Conservation (phyloP, 2,888 invertebrate species). For the Ophion slaviceki region DNA sequence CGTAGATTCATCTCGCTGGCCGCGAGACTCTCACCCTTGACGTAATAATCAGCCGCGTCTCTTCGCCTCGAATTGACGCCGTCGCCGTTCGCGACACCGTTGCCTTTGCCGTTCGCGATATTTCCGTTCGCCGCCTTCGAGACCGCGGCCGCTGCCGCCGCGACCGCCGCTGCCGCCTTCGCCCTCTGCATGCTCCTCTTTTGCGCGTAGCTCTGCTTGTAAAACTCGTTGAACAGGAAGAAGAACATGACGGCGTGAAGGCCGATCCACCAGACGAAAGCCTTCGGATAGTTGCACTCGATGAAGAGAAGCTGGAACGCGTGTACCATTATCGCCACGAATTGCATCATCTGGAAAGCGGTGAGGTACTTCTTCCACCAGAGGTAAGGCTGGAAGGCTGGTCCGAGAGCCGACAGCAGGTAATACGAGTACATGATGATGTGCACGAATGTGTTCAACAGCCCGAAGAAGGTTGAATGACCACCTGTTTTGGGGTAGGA, state of each 20-base stretch:
- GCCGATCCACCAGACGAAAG: conserved; percentile 98
- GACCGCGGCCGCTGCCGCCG: conserved; percentile 64
- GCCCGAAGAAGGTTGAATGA: conserved; percentile 97
- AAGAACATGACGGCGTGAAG: conserved; percentile 98
- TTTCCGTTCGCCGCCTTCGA: conserved; percentile 64
- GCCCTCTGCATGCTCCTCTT: conserved; percentile 70
- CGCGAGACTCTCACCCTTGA: conserved; percentile 83
- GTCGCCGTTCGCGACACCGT: conserved; percentile 76
- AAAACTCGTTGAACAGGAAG: conserved; percentile 97
- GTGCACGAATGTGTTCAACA: conserved; percentile 98
- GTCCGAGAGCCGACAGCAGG: conserved; percentile 95
- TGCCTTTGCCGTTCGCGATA: conserved; percentile 76
- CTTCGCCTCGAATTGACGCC: conserved; percentile 74
- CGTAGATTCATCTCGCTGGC: conserved; percentile 79
- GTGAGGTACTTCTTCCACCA: conserved; percentile 99
- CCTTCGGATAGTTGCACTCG: conserved; percentile 96
- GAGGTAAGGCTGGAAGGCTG: conserved; percentile 92
- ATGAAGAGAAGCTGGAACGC: conserved; percentile 96
- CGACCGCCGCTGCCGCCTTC: conserved; percentile 76
- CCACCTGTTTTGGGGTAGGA: conserved; percentile 87
- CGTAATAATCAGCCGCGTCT: conserved; percentile 85
- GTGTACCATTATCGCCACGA: conserved; percentile 95
- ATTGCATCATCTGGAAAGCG: conserved; percentile 96
- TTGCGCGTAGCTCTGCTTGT: conserved; percentile 90
- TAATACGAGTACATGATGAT: conserved; percentile 98